These are phyloP conservation scores for Neodiprion lecontei DNA, from an alignment of 1,140 invertebrate genomes.

Conservation along the genomic window DNA sequence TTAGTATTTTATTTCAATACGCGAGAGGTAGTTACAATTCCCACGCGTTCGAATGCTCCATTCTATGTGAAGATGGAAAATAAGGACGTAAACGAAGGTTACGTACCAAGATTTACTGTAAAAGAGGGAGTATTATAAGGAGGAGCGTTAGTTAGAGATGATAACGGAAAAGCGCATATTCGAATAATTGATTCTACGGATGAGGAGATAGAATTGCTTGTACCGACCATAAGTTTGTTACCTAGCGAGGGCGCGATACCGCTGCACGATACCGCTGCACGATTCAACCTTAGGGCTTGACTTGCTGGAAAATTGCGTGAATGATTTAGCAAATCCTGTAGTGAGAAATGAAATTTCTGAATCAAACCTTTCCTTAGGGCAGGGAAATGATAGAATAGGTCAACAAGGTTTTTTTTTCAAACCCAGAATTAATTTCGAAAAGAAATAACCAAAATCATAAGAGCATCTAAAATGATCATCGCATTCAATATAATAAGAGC, in stretches of 20 bases:
- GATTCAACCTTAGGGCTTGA: conserved; percentile 3
- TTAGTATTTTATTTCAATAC: conserved; percentile 4
- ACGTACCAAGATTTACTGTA: neutral
- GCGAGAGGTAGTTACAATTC: neutral
- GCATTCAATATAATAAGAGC: no score
- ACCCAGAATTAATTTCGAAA: no score
- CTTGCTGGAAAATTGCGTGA: no score
- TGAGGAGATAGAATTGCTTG: neutral
- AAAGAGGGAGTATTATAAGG: conserved; percentile 1
- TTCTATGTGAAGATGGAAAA: neutral
- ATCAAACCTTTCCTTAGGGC: no score
- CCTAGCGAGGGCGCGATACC: conserved; percentile 2
- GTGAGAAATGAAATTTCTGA: no score
- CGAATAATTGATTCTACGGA: conserved; percentile 3
- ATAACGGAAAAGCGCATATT: conserved; percentile 14
- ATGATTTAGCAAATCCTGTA: no score
- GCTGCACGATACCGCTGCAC: neutral
- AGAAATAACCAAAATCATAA: no score
- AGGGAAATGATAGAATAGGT: no score
- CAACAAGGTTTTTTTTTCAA: no score
- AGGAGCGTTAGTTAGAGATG: neutral
- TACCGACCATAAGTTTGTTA: neutral
- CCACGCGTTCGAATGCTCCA: neutral
- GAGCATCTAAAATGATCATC: no score
- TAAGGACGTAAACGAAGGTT: conserved; percentile 2